A percentile compares a stretch with the other conserved stretches of the same genome.
Conservation (phyloP, 1,140 invertebrate genomes). For the Brachionus sp. region DNA sequence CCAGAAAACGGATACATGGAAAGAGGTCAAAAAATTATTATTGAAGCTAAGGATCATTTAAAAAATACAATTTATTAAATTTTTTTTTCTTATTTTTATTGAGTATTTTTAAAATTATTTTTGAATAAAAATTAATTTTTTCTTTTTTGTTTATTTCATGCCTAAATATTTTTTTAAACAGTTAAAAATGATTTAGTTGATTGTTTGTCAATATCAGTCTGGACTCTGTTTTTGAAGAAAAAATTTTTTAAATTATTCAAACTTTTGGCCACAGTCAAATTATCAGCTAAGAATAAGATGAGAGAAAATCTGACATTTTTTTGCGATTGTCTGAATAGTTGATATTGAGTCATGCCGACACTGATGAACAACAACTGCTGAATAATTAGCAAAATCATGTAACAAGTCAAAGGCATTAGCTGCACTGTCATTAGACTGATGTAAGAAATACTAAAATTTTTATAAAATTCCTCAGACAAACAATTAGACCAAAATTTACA, state of each 20-base stretch:
- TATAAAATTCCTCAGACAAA: neutral
- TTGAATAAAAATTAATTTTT: neutral
- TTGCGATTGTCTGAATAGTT: conserved; percentile 29
- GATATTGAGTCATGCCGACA: conserved; percentile 14
- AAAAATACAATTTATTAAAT: conserved; percentile 40
- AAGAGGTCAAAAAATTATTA: neutral
- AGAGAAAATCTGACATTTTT: conserved; percentile 24
- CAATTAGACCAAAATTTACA: conserved; percentile 7
- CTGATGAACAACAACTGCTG: conserved; percentile 35
- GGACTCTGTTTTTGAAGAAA: neutral
- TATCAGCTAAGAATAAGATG: neutral
- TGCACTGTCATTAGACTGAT: conserved; percentile 20
- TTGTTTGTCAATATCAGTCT: neutral
- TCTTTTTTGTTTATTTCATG: neutral
- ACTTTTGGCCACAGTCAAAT: neutral
- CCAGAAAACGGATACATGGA: neutral
- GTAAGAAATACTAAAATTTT: neutral
- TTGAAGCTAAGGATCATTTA: conserved; percentile 43
- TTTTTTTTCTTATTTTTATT: neutral
- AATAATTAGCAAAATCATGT: neutral
- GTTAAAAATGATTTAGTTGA: neutral
- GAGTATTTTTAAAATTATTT: neutral
- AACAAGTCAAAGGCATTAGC: conserved; percentile 19
- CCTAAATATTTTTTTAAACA: neutral
- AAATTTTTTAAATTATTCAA: conserved; percentile 21